A percentile compares a stretch with the other conserved stretches of the same genome.
These are phyloP conservation scores for Lagopus leucura DNA, from an alignment of 2,113 vertebrate species.

Conservation along the genomic window DNA sequence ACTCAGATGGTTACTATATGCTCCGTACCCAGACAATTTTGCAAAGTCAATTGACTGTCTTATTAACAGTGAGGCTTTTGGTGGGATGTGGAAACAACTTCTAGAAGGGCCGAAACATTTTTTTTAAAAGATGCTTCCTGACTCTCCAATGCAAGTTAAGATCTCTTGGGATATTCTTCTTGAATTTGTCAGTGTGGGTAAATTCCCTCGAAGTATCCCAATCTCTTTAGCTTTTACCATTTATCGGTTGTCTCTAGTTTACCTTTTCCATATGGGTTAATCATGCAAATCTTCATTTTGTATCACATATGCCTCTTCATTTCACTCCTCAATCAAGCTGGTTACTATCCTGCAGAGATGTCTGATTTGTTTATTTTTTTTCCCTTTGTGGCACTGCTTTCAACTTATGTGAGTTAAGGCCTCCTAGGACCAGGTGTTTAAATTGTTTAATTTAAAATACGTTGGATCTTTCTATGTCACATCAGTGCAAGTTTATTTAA, in stretches of 20 bases:
- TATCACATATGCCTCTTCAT: not conserved
- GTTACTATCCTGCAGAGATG: not conserved
- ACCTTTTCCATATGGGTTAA: not conserved
- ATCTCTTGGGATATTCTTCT: fast-evolving
- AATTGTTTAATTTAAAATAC: not conserved
- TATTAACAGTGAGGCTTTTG: not conserved
- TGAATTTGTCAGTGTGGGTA: not conserved
- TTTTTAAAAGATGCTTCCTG: not conserved
- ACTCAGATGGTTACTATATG: fast-evolving
- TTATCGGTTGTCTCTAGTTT: not conserved
- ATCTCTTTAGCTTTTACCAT: not conserved
- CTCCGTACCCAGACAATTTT: not conserved
- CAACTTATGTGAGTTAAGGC: not conserved
- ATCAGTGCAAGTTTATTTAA: not conserved
- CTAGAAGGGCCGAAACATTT: not conserved
- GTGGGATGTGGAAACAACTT: not conserved
- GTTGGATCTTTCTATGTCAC: not conserved
- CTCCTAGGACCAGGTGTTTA: not conserved
- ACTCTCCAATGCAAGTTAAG: not conserved
- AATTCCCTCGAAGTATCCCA: not conserved
- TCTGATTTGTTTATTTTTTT: not conserved
- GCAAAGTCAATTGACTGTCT: not conserved
- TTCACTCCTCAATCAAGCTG: conserved; percentile 3
- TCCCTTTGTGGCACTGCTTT: not conserved
- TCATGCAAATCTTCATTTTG: not conserved